Evolutionary conservation across 2,888 invertebrate species (phyloP).

Genomic region (Gastracanthus pulcherrimus): DNA sequence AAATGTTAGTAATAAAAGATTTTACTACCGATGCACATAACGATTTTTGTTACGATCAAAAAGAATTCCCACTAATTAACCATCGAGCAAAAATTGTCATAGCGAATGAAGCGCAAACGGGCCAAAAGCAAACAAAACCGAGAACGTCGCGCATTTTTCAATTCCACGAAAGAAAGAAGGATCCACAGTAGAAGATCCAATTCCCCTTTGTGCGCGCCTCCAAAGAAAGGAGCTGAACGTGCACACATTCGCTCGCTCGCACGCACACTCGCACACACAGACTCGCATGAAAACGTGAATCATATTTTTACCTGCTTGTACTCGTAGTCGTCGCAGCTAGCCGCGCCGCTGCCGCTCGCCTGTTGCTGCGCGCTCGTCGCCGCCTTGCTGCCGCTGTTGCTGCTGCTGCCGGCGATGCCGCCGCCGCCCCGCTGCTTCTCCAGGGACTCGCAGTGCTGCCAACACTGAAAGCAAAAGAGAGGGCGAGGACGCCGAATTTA

Average conservation of each 20-base stretch:
- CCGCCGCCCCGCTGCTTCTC: conserved; percentile 72
- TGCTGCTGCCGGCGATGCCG: conserved; percentile 41
- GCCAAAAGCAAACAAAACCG: neutral
- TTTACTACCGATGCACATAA: no score
- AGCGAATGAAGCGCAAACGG: no score
- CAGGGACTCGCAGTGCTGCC: conserved; percentile 73
- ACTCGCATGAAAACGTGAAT: neutral
- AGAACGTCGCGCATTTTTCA: neutral
- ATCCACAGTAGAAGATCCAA: conserved; percentile 32
- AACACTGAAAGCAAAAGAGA: conserved; percentile 72
- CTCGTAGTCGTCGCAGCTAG: conserved; percentile 72
- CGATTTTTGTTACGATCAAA: no score
- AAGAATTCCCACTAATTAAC: no score
- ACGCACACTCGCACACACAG: neutral
- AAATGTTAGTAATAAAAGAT: no score
- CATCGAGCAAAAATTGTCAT: no score
- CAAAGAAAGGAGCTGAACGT: neutral
- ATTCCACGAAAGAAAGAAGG: conserved; percentile 15
- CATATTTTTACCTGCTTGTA: conserved; percentile 69
- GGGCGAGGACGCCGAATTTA: conserved; percentile 52
- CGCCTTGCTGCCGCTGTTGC: conserved; percentile 55
- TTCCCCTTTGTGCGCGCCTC: conserved; percentile 29
- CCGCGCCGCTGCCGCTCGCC: conserved; percentile 26
- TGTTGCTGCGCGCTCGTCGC: conserved; percentile 21
- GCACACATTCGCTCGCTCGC: neutral